phyloP scores from a whole-genome alignment of 2,888 invertebrate genomes.

The Bugulina stolonifera region DNA sequence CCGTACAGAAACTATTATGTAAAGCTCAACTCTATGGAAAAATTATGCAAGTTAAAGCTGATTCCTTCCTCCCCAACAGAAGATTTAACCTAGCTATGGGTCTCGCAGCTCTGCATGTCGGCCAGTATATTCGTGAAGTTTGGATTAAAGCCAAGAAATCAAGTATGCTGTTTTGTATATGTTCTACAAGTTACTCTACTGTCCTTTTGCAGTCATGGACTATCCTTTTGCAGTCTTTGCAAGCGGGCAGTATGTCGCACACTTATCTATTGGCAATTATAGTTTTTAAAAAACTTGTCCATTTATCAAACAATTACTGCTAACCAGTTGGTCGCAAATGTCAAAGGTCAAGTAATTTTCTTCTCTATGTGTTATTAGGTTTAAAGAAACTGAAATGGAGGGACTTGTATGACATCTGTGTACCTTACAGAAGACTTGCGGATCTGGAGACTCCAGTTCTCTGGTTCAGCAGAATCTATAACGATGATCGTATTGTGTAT shows the following conservation, averaged over 20 bases:
- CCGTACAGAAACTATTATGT: slow-evolving; percentile 38
- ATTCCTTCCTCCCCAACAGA: slow-evolving; percentile 40
- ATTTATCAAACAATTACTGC: too few relatives aligned
- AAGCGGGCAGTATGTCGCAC: too few relatives aligned
- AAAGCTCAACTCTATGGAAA: slow-evolving; percentile 39
- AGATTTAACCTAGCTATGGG: slow-evolving; percentile 46
- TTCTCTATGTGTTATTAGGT: too few relatives aligned
- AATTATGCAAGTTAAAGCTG: slow-evolving; percentile 41
- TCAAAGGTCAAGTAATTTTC: too few relatives aligned
- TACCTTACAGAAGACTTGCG: slow-evolving; percentile 38
- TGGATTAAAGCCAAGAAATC: slow-evolving; percentile 1
- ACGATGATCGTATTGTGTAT: slow-evolving; percentile 30
- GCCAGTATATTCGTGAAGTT: slow-evolving; percentile 40
- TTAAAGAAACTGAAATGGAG: slow-evolving; percentile 35
- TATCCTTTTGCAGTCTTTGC: too few relatives aligned
- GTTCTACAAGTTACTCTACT: too few relatives aligned
- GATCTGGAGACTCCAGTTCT: slow-evolving; percentile 42
- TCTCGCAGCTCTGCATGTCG: slow-evolving; percentile 43
- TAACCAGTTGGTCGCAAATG: too few relatives aligned
- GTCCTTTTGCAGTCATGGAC: too few relatives aligned
- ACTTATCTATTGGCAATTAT: too few relatives aligned
- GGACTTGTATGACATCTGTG: slow-evolving; percentile 40
- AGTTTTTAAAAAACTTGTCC: too few relatives aligned
- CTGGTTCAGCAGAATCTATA: slow-evolving; percentile 40
- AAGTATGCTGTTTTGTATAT: not conserved